Base-by-base conservation (phyloP, 2,888 invertebrate species). In the Heliconius cydno region DNA sequence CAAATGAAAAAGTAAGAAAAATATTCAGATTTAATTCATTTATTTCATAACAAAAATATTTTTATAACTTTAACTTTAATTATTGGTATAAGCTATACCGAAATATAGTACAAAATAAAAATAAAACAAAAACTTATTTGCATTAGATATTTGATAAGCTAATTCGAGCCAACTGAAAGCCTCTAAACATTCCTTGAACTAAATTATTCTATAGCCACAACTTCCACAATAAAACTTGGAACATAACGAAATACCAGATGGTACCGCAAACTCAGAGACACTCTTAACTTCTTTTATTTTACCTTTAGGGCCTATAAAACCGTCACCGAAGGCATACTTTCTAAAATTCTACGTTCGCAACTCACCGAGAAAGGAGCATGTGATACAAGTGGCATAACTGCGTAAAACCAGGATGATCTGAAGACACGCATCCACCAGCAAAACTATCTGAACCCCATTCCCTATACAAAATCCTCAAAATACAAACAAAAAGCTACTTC, bases 351-450 rank as follows among this genome's bases (percentile, higher is more conserved):
- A 86, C 88, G 86, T 87, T 91, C 92, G 88, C 91, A 91, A 92
- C 89, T 91, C 92, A 91, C 87, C 87, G 85, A 87, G 89, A 92
- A 90, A 88, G 88, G 87, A 88, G 89, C 90, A 93, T 93, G 94
- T 93, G 91, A 91, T 91, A 94, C 92, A 93, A 95, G 94, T 94
- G 94, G 92, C 90, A 91, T 92, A 90, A 89, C 82, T 79, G 82
- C 81, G 81, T 81, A 79, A 83, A 82, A 86, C 85, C 87, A 84
- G 88, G 93, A 95, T 94, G 91, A 93, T 88, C 86, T 83, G 81
- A 83, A 89, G 86, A 88, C 94, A 95, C 94, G 94, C 94, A 94
- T 90, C 87, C 85, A 77, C 46, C 76, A 79, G 85, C 85, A 84
- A 77, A 65, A 74, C 77, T 57, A 63, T 75, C 28, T 74, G 85